Evolutionary conservation across 2,888 invertebrate species (phyloP), one percentile per base, ranked within the genome.

Genomic region (Reticulitermes lucifugus): DNA sequence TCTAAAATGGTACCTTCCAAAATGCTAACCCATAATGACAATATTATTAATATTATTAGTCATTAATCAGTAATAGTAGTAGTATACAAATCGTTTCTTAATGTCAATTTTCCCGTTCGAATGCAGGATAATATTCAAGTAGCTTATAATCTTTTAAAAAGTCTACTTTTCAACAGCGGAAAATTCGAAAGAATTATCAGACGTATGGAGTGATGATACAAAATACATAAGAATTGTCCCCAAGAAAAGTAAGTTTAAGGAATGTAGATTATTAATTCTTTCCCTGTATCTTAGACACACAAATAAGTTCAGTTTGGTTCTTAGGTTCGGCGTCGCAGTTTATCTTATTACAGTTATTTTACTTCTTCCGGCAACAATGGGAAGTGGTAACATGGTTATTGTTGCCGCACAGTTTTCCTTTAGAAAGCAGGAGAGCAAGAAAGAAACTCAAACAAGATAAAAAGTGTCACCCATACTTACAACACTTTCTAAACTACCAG

Each of bases 61-160:
- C 35, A 35, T 2, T 35, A 35, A 35, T 35, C 35, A 35, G 35
- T 35, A 3, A 35, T 35, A 35, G 35, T 35, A 35, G 35, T 75
- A 43, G 77, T 77, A 77, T 77, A 77, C 77, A 77, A 77, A 77
- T 77, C 21, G 5, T 77, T 46, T 77, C 22, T n/a, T 46, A 77
- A n/a, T 41, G 29, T 77, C n/a, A 77, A 77, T 46, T 46, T 77
- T 46, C n/a, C 77, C 22, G 46, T 46, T 77, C n/a, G n/a, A 73
- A 46, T n/a, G 41, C 41, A 46, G 43, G 41, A 65, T 65, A 9
- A 65, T 65, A 5, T 77, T 46, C 41, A 77, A 73, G 41, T 73
- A 73, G 12, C 21, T 41, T 18, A 18, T 21, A 5, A 35, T 35
- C 41, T 46, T 46, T 35, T 22, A 46, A 3, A 43, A 12, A 77